These are phyloP conservation scores for Lagocephalus sceleratus DNA, from an alignment of 2,797 vertebrate genomes.

Conservation along the genomic window DNA sequence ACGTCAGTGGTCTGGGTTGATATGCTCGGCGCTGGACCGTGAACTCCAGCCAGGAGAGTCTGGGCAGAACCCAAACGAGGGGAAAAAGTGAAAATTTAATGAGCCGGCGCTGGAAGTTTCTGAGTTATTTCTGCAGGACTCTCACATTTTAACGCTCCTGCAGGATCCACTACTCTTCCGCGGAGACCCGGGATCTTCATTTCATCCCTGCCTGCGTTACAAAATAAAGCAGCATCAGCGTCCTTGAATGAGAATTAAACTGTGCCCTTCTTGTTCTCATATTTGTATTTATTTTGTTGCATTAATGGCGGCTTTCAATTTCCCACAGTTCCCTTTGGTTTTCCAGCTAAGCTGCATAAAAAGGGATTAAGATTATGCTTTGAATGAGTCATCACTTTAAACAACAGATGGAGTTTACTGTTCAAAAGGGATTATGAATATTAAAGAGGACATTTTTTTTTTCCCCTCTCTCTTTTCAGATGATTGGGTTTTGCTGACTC, in stretches of 20 bases:
- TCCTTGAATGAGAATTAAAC: conserved; percentile 57
- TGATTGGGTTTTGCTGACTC: conserved; percentile 70
- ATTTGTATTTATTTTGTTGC: conserved; percentile 53
- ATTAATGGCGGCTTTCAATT: conserved; percentile 71
- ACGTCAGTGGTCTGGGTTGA: conserved; percentile 1
- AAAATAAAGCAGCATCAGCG: conserved; percentile 48
- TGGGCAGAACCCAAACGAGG: not conserved
- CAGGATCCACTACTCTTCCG: conserved; percentile 13
- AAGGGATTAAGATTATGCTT: conserved; percentile 76
- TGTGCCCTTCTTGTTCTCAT: conserved; percentile 45
- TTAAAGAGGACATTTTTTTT: conserved; percentile 67
- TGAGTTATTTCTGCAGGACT: conserved; percentile 7
- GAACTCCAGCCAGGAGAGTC: conserved; percentile 2
- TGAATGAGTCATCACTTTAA: conserved; percentile 80
- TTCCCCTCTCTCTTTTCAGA: conserved; percentile 53
- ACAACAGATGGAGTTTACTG: conserved; percentile 79
- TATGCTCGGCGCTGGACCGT: not conserved
- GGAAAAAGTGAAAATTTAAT: conserved; percentile 12
- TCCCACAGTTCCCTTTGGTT: conserved; percentile 66
- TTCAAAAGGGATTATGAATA: conserved; percentile 80
- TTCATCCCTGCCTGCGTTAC: conserved; percentile 16
- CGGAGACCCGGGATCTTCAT: conserved; percentile 5
- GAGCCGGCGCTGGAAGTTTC: conserved; percentile 8
- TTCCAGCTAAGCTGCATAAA: conserved; percentile 70
- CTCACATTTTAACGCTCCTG: conserved; percentile 10